Conservation (phyloP, 2,797 vertebrate genomes). For the Intellagama lesueurii region DNA sequence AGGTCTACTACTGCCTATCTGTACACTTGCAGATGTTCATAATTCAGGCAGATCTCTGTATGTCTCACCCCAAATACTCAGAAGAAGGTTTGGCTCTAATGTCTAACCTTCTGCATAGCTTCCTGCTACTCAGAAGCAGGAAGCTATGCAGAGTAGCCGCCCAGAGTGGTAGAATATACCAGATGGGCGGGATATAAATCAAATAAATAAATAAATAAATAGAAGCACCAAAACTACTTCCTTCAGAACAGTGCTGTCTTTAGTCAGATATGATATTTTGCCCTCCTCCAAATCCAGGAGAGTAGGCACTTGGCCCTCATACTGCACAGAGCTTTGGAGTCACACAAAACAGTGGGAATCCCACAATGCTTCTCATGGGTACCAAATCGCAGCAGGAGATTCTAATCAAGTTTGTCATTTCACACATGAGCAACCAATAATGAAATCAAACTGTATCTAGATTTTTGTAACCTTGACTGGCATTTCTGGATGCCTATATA, state of each 20-base stretch:
- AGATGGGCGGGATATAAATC: too few species aligned
- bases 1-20: not conserved
- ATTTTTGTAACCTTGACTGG: not conserved
- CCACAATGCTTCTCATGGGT: not conserved
- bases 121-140: too few species aligned
- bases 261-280: not conserved
- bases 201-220: too few species aligned
- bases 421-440: not conserved
- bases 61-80: too few species aligned
- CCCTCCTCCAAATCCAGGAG: not conserved
- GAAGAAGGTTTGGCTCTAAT: too few species aligned
- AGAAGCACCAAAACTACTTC: not conserved
- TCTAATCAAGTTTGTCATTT: not conserved
- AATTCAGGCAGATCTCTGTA: too few species aligned
- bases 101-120: too few species aligned
- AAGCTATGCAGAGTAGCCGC: too few species aligned
- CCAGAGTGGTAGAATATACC: too few species aligned
- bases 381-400: not conserved
- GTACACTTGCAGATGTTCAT: too few species aligned
- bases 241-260: not conserved
- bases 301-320: not conserved
- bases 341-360: not conserved
- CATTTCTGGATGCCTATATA: not conserved
- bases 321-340: not conserved
- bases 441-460: not conserved